Conservation (phyloP, 30 jellyfish, hydroid and myxozoan genomes). For the Aurelia sp. region DNA sequence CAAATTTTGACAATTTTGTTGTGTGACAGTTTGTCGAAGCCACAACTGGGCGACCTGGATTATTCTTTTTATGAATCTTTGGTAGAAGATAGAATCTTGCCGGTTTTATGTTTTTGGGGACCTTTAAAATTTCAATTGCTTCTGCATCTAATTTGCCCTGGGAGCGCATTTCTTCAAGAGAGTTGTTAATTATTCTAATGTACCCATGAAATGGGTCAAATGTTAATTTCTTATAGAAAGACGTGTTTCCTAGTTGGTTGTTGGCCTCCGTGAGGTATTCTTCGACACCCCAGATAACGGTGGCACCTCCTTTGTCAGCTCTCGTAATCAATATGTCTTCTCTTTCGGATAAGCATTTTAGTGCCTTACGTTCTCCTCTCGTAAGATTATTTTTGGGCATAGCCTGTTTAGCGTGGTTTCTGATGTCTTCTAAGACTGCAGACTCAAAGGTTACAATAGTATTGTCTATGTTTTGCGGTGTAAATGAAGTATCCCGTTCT, state of each 20-base stretch:
- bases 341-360: background rate
- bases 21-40: no score
- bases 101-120: background rate
- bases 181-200: background rate
- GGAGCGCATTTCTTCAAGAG: background rate
- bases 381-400: slow-evolving; percentile 8
- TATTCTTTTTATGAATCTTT: slow-evolving; percentile 4
- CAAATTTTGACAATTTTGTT: no score
- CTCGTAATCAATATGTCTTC: slow-evolving; percentile 9
- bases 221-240: slow-evolving; percentile 11
- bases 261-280: slow-evolving; percentile 18
- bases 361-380: background rate
- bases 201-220: background rate
- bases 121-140: background rate
- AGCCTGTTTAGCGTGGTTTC: background rate
- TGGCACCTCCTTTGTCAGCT: slow-evolving; percentile 36
- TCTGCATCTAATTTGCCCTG: no score
- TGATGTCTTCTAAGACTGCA: slow-evolving; percentile 23
- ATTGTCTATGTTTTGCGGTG: slow-evolving; percentile 4
- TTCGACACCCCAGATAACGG: slow-evolving; percentile 31
- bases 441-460: slow-evolving; percentile 7
- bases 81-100: slow-evolving; percentile 39
- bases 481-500: background rate
- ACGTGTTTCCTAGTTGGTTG: slow-evolving; percentile 3
- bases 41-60: no score